Conservation (phyloP, 1,140 invertebrate species). For the Cepaea nemoralis region DNA sequence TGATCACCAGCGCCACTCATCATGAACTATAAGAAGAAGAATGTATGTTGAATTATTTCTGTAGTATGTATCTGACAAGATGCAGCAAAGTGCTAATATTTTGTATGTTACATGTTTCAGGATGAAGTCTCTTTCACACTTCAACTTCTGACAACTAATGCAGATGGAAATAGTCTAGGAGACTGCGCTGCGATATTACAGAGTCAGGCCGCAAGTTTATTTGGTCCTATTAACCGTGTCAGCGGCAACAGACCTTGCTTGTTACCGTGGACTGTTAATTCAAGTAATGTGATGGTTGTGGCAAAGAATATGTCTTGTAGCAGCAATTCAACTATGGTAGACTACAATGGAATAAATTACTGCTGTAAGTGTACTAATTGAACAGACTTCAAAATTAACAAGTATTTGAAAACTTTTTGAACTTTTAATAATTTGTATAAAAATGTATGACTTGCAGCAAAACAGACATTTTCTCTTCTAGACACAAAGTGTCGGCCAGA, state of each 20-base stretch:
- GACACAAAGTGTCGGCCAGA: no score
- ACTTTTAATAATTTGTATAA: no score
- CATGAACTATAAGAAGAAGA: no score
- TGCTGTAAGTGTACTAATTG: slow-evolving; percentile 9
- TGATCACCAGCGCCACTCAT: no score
- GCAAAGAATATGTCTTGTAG: background rate
- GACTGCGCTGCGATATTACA: background rate
- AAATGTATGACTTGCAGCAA: no score
- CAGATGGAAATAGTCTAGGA: background rate
- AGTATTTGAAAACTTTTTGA: no score
- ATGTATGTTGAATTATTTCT: no score
- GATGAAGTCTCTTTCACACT: background rate
- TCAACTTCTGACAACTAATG: background rate
- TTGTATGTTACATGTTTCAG: background rate
- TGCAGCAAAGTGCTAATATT: no score
- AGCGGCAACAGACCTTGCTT: background rate
- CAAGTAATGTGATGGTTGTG: background rate
- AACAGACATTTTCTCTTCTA: no score
- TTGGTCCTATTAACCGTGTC: background rate
- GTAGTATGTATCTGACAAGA: no score
- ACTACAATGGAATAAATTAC: background rate
- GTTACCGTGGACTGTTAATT: background rate
- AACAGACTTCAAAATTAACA: no score
- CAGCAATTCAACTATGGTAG: background rate
- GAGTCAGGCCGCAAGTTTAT: background rate